Evolutionary conservation across 92 coral and sea anemone species (phyloP).

Genomic region (Zoanthus gigantus): DNA sequence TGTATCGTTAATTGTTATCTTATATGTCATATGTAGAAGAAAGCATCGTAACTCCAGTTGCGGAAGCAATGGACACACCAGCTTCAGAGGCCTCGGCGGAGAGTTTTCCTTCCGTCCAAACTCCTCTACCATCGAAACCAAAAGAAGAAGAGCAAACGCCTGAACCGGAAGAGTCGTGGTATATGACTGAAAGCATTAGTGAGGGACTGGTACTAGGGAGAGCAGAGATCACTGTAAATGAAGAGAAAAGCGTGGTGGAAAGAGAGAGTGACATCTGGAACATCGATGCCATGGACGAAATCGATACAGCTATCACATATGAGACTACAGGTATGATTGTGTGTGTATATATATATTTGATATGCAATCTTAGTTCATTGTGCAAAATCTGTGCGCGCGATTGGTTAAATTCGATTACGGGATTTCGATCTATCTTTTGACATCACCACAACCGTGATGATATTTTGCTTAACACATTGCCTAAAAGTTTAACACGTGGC

Average conservation of each 20-base stretch:
- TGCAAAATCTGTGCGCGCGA: too few relatives aligned
- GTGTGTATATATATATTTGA: neutral
- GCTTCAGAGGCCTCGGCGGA: conserved; percentile 25
- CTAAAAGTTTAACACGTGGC: too few relatives aligned
- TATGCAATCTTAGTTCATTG: too few relatives aligned
- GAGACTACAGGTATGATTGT: conserved; percentile 60
- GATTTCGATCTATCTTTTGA: too few relatives aligned
- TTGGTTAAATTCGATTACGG: too few relatives aligned
- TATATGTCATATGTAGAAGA: conserved; percentile 16
- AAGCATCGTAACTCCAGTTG: conserved; percentile 17
- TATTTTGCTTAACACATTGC: too few relatives aligned
- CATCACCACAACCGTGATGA: too few relatives aligned
- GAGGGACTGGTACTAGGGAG: conserved; percentile 59
- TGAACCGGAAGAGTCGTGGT: conserved; percentile 20
- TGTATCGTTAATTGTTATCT: neutral
- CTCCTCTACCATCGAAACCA: conserved; percentile 22
- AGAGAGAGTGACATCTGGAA: conserved; percentile 71
- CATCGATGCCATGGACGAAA: conserved; percentile 61
- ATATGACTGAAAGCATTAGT: conserved; percentile 42
- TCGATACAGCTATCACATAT: conserved; percentile 62
- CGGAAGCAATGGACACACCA: neutral
- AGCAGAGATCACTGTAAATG: conserved; percentile 57
- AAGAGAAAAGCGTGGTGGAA: conserved; percentile 50
- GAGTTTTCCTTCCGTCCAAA: neutral
- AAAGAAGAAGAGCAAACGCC: conserved; percentile 1